Evolutionary conservation across 1,140 invertebrate genomes (phyloP), one percentile per base, ranked within the genome.

Genomic region (Anadara kagoshimensis): DNA sequence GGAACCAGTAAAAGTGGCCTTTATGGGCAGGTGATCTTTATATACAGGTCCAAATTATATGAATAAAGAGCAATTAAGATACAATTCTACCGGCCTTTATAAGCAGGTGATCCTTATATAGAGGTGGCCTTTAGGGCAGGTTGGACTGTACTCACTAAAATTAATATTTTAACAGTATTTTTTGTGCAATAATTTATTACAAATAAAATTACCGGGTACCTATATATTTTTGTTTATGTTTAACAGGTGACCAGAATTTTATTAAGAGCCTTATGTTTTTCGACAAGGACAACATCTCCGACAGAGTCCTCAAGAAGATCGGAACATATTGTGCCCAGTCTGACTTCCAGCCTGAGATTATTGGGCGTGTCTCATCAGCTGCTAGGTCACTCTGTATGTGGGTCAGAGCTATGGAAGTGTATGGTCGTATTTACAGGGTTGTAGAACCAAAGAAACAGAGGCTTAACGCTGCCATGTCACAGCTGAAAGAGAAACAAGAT

Each of bases 361-460:
- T 90, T 53, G 87, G 88, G 12, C 82, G 87, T 22, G 88, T 89
- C 58, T 89, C 95, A 0, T 80, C 91, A 1, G 95, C 95, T 3
- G 94, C 95, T 14, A 95, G 95, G 89, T 96, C 94, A 18, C 89
- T 97, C 22, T 95, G 94, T 84, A 93, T 94, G 84, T 96, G 95
- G 96, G 95, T 96, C n/a, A 91, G 94, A 75, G 95, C 95, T 5
- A 96, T 97, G 88, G 94, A 96, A 84, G 93, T 96, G 83, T 97
- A 97, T 85, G 95, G 93, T 5, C 94, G 94, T 89, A 93, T 96
- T 56, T 96, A 93, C 90, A 94, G 94, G 79, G 92, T 95, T 65
- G 94, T 96, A 10, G 94, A 93, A 53, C 95, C 95, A 0, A 96
- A 96, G 86, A 92, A 94, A 81, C 93, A 93, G 70, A 93, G 93